Evolutionary conservation across 2,113 vertebrate genomes (phyloP).

Genomic region (Engystomops pustulosus): DNA sequence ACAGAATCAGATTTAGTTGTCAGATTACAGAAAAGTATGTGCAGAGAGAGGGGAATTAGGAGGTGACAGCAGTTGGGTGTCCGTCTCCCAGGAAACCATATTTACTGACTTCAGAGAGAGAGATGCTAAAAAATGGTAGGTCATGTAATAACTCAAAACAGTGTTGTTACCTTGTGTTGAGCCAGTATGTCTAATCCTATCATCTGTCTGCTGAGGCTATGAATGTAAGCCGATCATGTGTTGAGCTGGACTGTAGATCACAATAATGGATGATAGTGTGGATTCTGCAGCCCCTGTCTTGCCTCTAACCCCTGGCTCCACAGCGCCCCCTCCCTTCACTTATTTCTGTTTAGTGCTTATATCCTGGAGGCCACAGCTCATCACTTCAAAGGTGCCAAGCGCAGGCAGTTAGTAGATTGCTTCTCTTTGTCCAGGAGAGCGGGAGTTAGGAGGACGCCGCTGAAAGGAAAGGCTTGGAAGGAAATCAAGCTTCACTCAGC

Average conservation of each 20-base stretch:
- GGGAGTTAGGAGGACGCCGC: not conserved
- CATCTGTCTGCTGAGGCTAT: not conserved
- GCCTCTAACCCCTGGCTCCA: not conserved
- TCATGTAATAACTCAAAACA: no score
- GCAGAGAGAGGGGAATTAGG: no score
- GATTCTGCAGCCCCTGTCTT: not conserved
- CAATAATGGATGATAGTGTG: not conserved
- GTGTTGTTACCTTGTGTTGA: no score
- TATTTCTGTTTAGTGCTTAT: not conserved
- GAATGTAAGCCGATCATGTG: not conserved
- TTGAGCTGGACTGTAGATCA: no score
- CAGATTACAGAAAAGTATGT: no score
- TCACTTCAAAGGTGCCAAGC: slow-evolving; percentile 9
- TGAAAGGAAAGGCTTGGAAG: slow-evolving; percentile 20
- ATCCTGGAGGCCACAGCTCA: slow-evolving; percentile 21
- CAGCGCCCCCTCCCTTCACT: not conserved
- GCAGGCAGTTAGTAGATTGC: slow-evolving; percentile 16
- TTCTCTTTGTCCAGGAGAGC: slow-evolving; percentile 36
- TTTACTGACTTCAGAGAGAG: no score
- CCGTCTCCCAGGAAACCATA: no score
- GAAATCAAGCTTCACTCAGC: slow-evolving; percentile 29
- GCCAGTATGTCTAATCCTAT: not conserved
- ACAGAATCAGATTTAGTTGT: no score
- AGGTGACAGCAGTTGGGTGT: no score
- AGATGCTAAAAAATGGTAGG: no score